Evolutionary conservation across 2,888 invertebrate genomes (phyloP), one percentile per base, ranked within the genome.

Genomic region (Enoplolaimus lenunculus): DNA sequence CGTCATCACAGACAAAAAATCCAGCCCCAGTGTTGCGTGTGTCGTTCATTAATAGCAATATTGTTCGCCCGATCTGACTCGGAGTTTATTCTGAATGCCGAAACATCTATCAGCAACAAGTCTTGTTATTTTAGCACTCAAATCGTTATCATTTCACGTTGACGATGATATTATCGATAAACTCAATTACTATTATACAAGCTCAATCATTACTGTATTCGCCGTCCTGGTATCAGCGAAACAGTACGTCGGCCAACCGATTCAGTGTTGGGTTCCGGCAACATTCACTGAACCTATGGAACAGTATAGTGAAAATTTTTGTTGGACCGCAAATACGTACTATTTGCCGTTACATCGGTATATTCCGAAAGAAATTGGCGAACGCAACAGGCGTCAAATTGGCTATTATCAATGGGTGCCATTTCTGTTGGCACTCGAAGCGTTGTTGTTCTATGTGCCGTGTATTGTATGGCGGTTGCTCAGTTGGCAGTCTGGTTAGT

Each of bases 301-400:
- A 75, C 83, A 84, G 75, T 84, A 84, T 78, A 83, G 84, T 71
- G 83, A 83, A 77, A 82, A 82, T 76, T 82, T 83, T 69, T 84
- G 84, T 76, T 84, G 84, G 84, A 83, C 84, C 66, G 82, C 82
- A 73, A 83, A 83, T 76, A 84, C 84, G 45, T 84, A 84, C 77
- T 84, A 81, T 76, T 78, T 84, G 34, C 82, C 83, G 60, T 78
- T 84, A 70, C 80, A 82, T 65, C 79, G 81, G 72, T 78, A 80
- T 35, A 78, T 80, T 70, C 80, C 80, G 31, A 70, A 77, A 62
- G 78, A 79, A 68, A 79, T 77, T 72, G 77, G 76, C 64, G 77
- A 79, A 72, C 80, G 83, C 79, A 34, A 64, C 3, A 26, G 68
- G 7, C 30, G 57, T 2, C 70, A 70, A 31, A n/a, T 68, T 26